Percentiles rank a stretch among this genome's conserved stretches.
Conservation (phyloP, 2,797 vertebrate species). For the Ispidina lecontei region DNA sequence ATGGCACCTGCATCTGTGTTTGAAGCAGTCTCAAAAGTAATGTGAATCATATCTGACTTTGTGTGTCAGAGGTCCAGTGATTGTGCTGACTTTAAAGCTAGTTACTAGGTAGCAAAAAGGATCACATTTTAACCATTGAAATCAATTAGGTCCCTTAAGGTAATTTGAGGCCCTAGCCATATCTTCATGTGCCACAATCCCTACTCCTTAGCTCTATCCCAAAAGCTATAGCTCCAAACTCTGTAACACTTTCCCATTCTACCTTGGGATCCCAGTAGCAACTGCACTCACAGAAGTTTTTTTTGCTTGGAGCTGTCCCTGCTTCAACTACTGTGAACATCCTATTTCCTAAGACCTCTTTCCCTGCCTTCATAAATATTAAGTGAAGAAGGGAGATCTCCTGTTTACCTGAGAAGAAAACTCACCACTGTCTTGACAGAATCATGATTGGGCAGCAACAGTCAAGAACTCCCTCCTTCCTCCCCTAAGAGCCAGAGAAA, state of each 20-base stretch:
- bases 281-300: background rate
- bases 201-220: background rate
- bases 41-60: conserved; percentile 25
- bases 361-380: background rate
- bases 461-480: background rate
- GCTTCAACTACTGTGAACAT: background rate
- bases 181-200: background rate
- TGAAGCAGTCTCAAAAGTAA: conserved; percentile 47
- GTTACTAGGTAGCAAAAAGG: background rate
- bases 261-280: background rate
- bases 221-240: background rate
- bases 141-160: background rate
- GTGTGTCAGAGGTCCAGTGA: background rate
- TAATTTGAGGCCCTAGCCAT: background rate
- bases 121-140: background rate
- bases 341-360: background rate
- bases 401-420: background rate
- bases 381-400: background rate
- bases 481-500: background rate
- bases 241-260: background rate
- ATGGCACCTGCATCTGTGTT: conserved; percentile 49
- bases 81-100: background rate
- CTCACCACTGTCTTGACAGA: background rate
- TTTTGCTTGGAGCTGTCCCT: background rate
- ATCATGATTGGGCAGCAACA: background rate